Conservation (phyloP, 2,888 invertebrate species). For the Conchocele bisecta region DNA sequence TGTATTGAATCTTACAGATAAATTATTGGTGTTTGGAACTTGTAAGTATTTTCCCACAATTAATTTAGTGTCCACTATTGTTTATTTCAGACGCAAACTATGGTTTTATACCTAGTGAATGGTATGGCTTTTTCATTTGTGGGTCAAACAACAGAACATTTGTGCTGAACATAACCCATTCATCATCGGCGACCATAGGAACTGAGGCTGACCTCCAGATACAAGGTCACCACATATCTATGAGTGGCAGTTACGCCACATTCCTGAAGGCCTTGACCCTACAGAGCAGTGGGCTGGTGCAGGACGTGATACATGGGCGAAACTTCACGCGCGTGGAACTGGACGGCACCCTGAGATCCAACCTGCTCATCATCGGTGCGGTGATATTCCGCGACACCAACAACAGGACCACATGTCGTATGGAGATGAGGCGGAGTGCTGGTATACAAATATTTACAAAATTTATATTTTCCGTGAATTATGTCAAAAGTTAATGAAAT, state of each 20-base stretch:
- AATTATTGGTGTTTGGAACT: too few relatives aligned
- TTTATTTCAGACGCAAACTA: too few relatives aligned
- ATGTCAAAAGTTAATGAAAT: too few relatives aligned
- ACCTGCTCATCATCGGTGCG: constrained; percentile 30
- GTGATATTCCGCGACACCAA: constrained; percentile 11
- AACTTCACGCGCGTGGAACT: constrained; percentile 43
- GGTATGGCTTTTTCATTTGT: neutral
- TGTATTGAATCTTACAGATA: too few relatives aligned
- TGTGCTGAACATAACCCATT: constrained; percentile 46
- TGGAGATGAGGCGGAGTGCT: constrained; percentile 33
- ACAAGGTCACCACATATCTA: constrained; percentile 1
- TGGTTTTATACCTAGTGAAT: neutral
- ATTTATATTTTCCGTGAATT: too few relatives aligned
- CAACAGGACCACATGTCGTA: constrained; percentile 20
- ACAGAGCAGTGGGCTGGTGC: constrained; percentile 9
- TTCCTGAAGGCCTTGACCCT: constrained; percentile 17
- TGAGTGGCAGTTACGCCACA: constrained; percentile 27
- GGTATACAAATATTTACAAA: too few relatives aligned
- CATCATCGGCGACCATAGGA: constrained; percentile 24
- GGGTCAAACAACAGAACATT: constrained; percentile 12
- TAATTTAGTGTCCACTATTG: too few relatives aligned
- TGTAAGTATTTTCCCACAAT: too few relatives aligned
- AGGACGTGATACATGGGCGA: constrained; percentile 24
- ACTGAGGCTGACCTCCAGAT: constrained; percentile 17
- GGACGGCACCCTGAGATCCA: constrained; percentile 18